Evolutionary conservation across 2,113 vertebrate species (phyloP), one percentile per base, ranked within the genome.

Genomic region (Ascaphus truei): DNA sequence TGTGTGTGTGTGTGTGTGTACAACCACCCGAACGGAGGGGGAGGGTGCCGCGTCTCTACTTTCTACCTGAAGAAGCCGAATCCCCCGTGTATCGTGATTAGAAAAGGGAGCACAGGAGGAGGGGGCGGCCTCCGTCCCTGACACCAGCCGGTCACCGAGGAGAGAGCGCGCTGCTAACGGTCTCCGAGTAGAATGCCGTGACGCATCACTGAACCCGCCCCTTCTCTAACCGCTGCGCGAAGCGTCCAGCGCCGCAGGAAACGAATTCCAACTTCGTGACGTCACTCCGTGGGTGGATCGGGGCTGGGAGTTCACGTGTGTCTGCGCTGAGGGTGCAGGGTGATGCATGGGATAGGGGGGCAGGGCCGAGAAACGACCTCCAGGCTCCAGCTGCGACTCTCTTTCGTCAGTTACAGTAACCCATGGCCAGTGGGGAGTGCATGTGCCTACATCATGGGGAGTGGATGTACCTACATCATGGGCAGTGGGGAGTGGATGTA

Each of bases 201-300:
- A 64, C 61, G 61, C 22, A 23, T 20, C 45, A 13, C 39, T 2
- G 48, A n/a, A n/a, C 26, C 23, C 31, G 23, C 25, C 22, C 62
- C 47, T 31, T 30, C 53, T 15, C 5, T 15, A 5, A 10, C 36
- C 12, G 5, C 36, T 15, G 3, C 3, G 11, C 36, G 11, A 15
- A 15, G 27, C 9, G 9, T 3, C 10, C 48, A 33, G 22, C 31
- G 13, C 47, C 62, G 30, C 62, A 39, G 62, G 62, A 65, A 65
- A 36, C 62, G 62, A 50, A 65, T 65, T 65, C 62, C 62, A 53
- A 6, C 16, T 10, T 11, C 5, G 10, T 65, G 62, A 65, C 62
- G 62, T 65, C 62, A 27, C 1, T 3, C 22, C 2, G 48, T n/a
- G n/a, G n/a, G n/a, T n/a, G n/a, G n/a, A n/a, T n/a, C n/a, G 11